Percentiles rank a stretch among this genome's conserved stretches.
These are phyloP conservation scores for Polypedilum vanderplanki DNA, from an alignment of 1,140 invertebrate species.

Conservation along the genomic window DNA sequence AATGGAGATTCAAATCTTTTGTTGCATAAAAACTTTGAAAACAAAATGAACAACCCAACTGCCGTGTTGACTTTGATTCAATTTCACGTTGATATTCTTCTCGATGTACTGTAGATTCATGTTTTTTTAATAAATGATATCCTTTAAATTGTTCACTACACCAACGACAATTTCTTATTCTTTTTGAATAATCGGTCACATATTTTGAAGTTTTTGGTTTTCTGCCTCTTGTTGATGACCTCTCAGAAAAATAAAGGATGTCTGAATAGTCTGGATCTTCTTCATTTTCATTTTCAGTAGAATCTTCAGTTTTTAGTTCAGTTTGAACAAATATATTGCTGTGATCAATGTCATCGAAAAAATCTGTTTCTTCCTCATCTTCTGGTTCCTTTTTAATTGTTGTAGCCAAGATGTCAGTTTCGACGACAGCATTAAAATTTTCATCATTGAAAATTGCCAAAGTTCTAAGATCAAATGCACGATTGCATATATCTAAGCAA, in stretches of 20 bases:
- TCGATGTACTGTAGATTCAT: not conserved
- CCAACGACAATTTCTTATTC: not conserved
- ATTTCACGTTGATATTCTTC: not conserved
- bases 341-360: not conserved
- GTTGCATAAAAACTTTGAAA: not conserved
- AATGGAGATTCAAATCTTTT: not conserved
- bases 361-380: not conserved
- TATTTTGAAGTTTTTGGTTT: not conserved
- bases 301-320: not conserved
- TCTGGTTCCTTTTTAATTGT: not conserved
- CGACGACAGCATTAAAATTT: not conserved
- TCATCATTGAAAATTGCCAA: slow-evolving; percentile 12
- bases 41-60: not conserved
- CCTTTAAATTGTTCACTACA: not conserved
- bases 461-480: not conserved
- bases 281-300: not conserved
- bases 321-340: not conserved
- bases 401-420: not conserved
- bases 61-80: not conserved
- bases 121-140: not conserved
- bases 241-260: not conserved
- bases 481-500: not conserved
- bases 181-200: slow-evolving; percentile 1
- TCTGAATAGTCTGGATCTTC: not conserved
- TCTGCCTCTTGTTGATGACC: not conserved